A percentile compares a stretch with the other conserved stretches of the same genome.
phyloP scores from a whole-genome alignment of 2,888 invertebrate species.

The Ryuthela nishihirai region DNA sequence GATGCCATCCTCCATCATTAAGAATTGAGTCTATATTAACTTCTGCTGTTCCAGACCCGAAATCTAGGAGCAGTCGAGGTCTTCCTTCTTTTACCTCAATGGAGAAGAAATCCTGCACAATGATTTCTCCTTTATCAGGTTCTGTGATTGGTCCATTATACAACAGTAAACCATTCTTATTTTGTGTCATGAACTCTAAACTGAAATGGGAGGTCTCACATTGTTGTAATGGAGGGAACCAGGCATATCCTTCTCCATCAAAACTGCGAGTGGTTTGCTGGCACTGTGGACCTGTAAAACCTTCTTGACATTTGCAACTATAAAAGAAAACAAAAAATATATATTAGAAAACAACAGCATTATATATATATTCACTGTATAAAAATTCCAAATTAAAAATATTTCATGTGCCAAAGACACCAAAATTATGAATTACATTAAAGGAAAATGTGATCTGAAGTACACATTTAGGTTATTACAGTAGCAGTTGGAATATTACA shows the following conservation, averaged over 20 bases:
- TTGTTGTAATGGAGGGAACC: constrained; percentile 81
- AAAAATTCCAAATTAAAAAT: no score
- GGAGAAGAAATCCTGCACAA: constrained; percentile 74
- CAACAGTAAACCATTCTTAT: constrained; percentile 76
- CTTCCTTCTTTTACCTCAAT: constrained; percentile 77
- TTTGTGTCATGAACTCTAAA: constrained; percentile 72
- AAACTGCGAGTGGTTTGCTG: constrained; percentile 85
- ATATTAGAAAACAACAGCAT: no score
- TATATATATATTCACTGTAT: no score
- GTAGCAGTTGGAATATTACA: no score
- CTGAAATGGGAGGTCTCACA: constrained; percentile 80
- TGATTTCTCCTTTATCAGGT: constrained; percentile 18
- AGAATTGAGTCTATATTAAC: constrained; percentile 64
- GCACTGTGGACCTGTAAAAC: constrained; percentile 80
- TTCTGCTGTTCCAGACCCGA: constrained; percentile 75
- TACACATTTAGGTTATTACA: no score
- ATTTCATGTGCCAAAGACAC: no score
- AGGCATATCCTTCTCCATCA: constrained; percentile 82
- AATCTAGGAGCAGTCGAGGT: constrained; percentile 74
- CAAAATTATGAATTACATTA: no score
- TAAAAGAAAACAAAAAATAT: constrained; percentile 4
- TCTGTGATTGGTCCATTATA: constrained; percentile 72
- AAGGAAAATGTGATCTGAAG: no score
- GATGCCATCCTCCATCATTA: constrained; percentile 80
- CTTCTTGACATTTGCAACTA: constrained; percentile 72